Percentiles rank a stretch among this genome's conserved stretches.
These are phyloP conservation scores for Anthopleura sola DNA, from an alignment of 64 coral and sea anemone species.

Conservation along the genomic window DNA sequence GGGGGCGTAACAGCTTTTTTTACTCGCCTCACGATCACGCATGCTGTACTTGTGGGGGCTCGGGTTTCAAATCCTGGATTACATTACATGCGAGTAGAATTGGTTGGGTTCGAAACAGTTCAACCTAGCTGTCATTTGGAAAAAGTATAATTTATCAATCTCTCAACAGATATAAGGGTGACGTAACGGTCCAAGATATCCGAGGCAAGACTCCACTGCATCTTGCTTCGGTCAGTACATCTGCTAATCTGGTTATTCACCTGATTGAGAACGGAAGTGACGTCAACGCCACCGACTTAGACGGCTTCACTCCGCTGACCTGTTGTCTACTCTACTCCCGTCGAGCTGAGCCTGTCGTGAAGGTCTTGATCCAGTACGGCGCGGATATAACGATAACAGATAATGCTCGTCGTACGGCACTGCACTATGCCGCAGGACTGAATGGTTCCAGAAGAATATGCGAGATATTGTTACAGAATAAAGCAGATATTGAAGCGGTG, in stretches of 20 bases:
- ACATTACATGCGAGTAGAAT: no score
- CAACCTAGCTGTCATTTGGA: no score
- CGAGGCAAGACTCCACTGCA: slow-evolving; percentile 64
- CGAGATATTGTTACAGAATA: slow-evolving; percentile 50
- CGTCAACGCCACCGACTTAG: slow-evolving; percentile 49
- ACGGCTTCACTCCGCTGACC: slow-evolving; percentile 73
- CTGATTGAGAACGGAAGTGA: slow-evolving; percentile 43
- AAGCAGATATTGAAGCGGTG: slow-evolving; percentile 37
- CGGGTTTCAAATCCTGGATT: no score
- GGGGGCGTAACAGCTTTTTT: no score
- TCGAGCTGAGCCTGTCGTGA: slow-evolving; percentile 44
- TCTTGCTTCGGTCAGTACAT: slow-evolving; percentile 52
- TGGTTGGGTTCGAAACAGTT: no score
- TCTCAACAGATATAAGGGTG: slow-evolving; percentile 24
- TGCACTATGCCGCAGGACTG: slow-evolving; percentile 77
- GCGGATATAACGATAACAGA: slow-evolving; percentile 38
- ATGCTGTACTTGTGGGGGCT: no score
- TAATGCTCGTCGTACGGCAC: slow-evolving; percentile 32
- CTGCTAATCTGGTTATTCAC: slow-evolving; percentile 47
- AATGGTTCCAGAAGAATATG: slow-evolving; percentile 59
- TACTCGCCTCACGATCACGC: no score
- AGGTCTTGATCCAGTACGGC: slow-evolving; percentile 50
- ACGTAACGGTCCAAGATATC: slow-evolving; percentile 39
- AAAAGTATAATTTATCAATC: no score
- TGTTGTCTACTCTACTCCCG: slow-evolving; percentile 54